Percentiles rank a stretch among this genome's conserved stretches.
phyloP scores from a whole-genome alignment of 2,888 invertebrate species.

The Ennomos fuscantarius region DNA sequence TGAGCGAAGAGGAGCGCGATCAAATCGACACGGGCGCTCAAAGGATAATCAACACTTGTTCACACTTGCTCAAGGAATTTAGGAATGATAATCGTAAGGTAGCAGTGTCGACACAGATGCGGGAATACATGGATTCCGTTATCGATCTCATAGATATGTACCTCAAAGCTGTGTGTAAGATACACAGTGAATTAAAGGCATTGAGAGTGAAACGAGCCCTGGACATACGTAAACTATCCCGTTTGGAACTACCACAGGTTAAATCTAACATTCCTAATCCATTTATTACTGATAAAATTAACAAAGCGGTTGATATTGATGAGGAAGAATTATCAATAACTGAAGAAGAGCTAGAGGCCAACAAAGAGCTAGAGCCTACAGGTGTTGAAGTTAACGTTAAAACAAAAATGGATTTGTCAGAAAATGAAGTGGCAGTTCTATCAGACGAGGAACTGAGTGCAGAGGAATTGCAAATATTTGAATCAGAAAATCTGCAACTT shows the following conservation, averaged over 20 bases:
- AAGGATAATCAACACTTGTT: constrained; percentile 92
- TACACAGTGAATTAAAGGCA: constrained; percentile 95
- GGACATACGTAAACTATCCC: constrained; percentile 92
- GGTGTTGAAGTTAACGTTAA: constrained; percentile 50
- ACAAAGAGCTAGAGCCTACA: constrained; percentile 43
- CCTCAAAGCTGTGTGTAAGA: constrained; percentile 93
- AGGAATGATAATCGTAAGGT: constrained; percentile 87
- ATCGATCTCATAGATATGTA: constrained; percentile 91
- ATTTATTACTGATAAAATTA: constrained; percentile 55
- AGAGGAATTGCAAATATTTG: constrained; percentile 97
- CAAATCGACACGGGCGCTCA: constrained; percentile 94
- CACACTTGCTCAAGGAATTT: constrained; percentile 90
- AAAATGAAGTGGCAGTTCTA: constrained; percentile 75
- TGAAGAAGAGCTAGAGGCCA: constrained; percentile 36
- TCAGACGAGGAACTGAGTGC: constrained; percentile 89
- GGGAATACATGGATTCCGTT: constrained; percentile 91
- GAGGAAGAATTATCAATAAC: constrained; percentile 34
- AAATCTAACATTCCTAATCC: constrained; percentile 66
- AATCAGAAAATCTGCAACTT: constrained; percentile 95
- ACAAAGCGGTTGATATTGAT: constrained; percentile 46
- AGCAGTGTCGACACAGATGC: constrained; percentile 86
- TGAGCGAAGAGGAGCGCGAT: constrained; percentile 94
- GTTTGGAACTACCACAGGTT: constrained; percentile 82
- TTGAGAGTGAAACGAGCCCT: constrained; percentile 93
- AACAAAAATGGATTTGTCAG: constrained; percentile 67